Conservation (phyloP, 2,797 vertebrate genomes). For the Taeniopygia guttata region DNA sequence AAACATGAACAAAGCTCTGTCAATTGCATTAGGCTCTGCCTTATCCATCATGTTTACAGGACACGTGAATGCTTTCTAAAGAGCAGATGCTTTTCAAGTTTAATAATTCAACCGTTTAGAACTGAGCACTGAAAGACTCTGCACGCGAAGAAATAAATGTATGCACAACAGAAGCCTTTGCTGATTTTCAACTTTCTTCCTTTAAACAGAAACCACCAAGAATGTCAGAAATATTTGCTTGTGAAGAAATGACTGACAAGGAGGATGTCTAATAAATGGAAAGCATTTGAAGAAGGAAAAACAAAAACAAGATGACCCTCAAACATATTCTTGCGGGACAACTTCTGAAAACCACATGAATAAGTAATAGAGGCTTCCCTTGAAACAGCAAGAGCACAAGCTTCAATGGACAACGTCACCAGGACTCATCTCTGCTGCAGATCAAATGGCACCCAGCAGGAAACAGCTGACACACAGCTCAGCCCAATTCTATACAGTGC, state of each 20-base stretch:
- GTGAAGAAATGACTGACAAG: not conserved
- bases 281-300: constrained; percentile 6
- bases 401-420: constrained; percentile 3
- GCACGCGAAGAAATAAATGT: constrained; percentile 23
- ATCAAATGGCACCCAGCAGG: constrained; percentile 49
- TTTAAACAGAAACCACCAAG: not conserved
- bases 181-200: not conserved
- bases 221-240: not conserved
- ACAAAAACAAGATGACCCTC: constrained; percentile 1
- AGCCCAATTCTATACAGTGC: not conserved
- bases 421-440: constrained; percentile 16
- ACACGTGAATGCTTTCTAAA: constrained; percentile 22
- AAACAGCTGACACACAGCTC: constrained; percentile 52
- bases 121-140: not conserved
- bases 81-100: constrained; percentile 63
- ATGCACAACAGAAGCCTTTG: not conserved
- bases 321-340: not conserved
- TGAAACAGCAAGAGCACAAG: constrained; percentile 20
- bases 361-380: constrained; percentile 21
- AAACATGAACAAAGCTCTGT: constrained; percentile 10
- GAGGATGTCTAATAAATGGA: not conserved
- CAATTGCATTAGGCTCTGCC: constrained; percentile 47
- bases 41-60: constrained; percentile 54
- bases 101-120: constrained; percentile 51
- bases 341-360: constrained; percentile 42